Conservation (phyloP, 2,888 invertebrate species). For the Dermolepida albohirtum region DNA sequence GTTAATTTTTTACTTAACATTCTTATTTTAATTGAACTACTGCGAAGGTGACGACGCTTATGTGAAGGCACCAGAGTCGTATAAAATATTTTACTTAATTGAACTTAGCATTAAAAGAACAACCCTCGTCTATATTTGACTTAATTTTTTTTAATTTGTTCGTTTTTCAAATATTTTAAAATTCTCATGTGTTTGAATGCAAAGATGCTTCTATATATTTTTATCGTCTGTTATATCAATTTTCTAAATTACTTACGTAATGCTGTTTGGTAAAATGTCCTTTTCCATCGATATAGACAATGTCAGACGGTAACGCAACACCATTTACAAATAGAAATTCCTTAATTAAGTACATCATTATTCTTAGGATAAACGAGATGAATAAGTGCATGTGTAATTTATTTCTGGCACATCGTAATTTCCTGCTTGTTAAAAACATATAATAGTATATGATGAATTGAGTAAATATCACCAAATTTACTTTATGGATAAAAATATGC, state of each 20-base stretch:
- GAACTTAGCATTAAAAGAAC: too few relatives aligned
- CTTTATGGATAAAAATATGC: slow-evolving; percentile 69
- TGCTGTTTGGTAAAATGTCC: slow-evolving; percentile 60
- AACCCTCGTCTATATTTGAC: too few relatives aligned
- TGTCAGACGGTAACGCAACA: slow-evolving; percentile 64
- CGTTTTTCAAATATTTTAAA: too few relatives aligned
- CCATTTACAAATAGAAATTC: slow-evolving; percentile 69
- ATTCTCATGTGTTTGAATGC: too few relatives aligned
- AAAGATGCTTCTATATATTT: too few relatives aligned
- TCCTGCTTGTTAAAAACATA: slow-evolving; percentile 63
- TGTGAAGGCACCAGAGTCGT: too few relatives aligned
- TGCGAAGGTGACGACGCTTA: too few relatives aligned
- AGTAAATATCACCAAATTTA: slow-evolving; percentile 53
- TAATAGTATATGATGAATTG: slow-evolving; percentile 14
- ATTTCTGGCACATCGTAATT: slow-evolving; percentile 74
- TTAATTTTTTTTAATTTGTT: too few relatives aligned
- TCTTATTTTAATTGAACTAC: too few relatives aligned
- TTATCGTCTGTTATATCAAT: too few relatives aligned
- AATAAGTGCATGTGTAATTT: slow-evolving; percentile 76
- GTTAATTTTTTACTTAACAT: too few relatives aligned
- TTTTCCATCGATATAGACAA: slow-evolving; percentile 60
- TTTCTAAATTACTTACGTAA: slow-evolving; percentile 63
- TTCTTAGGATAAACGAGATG: slow-evolving; percentile 73
- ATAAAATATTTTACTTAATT: too few relatives aligned
- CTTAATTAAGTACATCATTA: slow-evolving; percentile 70